Evolutionary conservation across 2,888 invertebrate genomes (phyloP).

Genomic region (Lagria hirta): DNA sequence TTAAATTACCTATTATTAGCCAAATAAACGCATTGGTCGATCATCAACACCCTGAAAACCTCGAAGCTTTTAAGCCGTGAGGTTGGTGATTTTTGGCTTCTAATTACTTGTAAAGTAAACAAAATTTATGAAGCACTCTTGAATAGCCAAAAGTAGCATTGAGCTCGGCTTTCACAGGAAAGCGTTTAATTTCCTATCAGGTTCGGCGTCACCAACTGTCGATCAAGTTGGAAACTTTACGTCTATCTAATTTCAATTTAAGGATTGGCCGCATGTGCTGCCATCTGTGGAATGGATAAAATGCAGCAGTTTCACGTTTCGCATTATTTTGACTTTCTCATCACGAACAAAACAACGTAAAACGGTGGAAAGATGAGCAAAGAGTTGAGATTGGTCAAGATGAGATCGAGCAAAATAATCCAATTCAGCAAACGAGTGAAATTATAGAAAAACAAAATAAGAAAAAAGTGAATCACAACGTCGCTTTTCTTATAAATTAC

Average conservation of each 20-base stretch:
- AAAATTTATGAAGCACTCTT: too few relatives aligned
- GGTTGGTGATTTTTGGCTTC: too few relatives aligned
- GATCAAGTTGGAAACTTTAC: conserved; percentile 40
- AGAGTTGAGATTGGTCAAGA: conserved; percentile 25
- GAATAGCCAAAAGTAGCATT: too few relatives aligned
- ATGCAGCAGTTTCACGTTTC: conserved; percentile 23
- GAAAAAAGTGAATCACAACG: too few relatives aligned
- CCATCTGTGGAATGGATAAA: conserved; percentile 32
- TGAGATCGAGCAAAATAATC: conserved; percentile 23
- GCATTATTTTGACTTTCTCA: conserved; percentile 19
- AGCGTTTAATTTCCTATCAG: conserved; percentile 35
- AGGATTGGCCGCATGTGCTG: conserved; percentile 37
- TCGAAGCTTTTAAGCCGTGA: too few relatives aligned
- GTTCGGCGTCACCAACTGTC: conserved; percentile 37
- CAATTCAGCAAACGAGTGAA: too few relatives aligned
- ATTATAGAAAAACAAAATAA: too few relatives aligned
- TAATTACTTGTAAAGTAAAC: too few relatives aligned
- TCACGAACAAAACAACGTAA: conserved; percentile 16
- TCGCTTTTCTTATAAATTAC: too few relatives aligned
- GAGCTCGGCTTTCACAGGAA: conserved; percentile 11
- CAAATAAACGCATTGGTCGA: too few relatives aligned
- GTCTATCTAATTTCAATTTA: conserved; percentile 44
- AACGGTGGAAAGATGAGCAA: conserved; percentile 6
- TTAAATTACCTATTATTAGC: too few relatives aligned
- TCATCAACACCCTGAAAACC: too few relatives aligned